These are phyloP conservation scores for Boleophthalmus pectinirostris DNA, from an alignment of 2,113 vertebrate genomes.

Conservation along the genomic window DNA sequence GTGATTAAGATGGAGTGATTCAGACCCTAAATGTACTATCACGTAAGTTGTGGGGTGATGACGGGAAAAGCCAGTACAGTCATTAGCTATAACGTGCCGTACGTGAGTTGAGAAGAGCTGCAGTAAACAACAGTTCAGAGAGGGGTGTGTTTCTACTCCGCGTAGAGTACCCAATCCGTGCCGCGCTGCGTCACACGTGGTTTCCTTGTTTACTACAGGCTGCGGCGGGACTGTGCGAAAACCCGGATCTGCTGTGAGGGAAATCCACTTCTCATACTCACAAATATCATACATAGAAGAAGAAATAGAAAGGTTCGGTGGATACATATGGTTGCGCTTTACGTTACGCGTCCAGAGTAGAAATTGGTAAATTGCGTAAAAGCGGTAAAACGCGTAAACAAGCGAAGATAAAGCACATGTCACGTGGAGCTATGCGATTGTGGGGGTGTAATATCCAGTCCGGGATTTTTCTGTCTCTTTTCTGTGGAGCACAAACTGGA, in stretches of 20 bases:
- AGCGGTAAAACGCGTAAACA: not conserved
- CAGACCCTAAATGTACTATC: too few species aligned
- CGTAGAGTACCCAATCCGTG: slow-evolving; percentile 59
- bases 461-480: not conserved
- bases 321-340: too few species aligned
- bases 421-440: not conserved
- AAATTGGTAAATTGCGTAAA: not conserved
- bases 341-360: too few species aligned
- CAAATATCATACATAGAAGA: not conserved
- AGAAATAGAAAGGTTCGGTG: not conserved
- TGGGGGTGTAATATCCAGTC: not conserved
- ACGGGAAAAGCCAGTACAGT: not conserved
- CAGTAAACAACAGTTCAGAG: slow-evolving; percentile 48
- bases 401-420: not conserved
- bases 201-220: slow-evolving; percentile 63
- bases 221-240: slow-evolving; percentile 25
- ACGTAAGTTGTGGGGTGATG: too few species aligned
- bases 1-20: too few species aligned
- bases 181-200: slow-evolving; percentile 40
- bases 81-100: not conserved
- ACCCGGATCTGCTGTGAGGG: slow-evolving; percentile 6
- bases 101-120: not conserved
- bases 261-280: not conserved
- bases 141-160: slow-evolving; percentile 43
- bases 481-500: not conserved